A percentile compares a stretch with the other conserved stretches of the same genome.
Conservation (phyloP, 2,888 invertebrate genomes). For the Pristionchus exspectatus region DNA sequence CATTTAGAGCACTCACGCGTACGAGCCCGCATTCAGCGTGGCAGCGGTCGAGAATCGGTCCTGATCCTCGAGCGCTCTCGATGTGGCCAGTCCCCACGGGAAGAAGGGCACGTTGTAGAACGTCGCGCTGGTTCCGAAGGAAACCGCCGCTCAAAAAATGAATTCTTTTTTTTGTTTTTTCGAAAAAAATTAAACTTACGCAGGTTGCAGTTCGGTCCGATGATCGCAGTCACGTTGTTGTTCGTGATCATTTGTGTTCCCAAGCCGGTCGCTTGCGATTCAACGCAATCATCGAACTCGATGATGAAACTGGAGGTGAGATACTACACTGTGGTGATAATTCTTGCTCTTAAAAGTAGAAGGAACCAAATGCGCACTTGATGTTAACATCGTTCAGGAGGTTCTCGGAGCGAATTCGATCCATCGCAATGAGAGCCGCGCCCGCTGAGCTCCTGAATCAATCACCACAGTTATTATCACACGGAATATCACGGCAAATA, state of each 20-base stretch:
- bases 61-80: constrained; percentile 59
- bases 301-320: constrained; percentile 24
- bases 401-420: constrained; percentile 58
- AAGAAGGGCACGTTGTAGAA: constrained; percentile 66
- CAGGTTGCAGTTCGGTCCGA: constrained; percentile 44
- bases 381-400: constrained; percentile 58
- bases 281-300: constrained; percentile 44
- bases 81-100: constrained; percentile 67
- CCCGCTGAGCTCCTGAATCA: constrained; percentile 58
- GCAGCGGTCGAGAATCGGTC: constrained; percentile 62
- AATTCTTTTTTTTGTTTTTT: background rate
- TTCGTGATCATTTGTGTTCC: background rate
- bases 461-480: no score
- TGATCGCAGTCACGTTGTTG: constrained; percentile 23
- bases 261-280: background rate
- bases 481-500: no score
- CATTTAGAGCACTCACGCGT: background rate
- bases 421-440: constrained; percentile 61
- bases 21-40: constrained; percentile 56
- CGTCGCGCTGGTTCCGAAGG: constrained; percentile 61
- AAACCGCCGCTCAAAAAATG: constrained; percentile 63
- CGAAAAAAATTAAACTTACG: background rate
- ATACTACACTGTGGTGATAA: no score
- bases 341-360: no score
- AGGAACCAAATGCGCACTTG: constrained; percentile 48